phyloP scores from a whole-genome alignment of 2,888 invertebrate genomes.

The Cryptophagus acutangulus region DNA sequence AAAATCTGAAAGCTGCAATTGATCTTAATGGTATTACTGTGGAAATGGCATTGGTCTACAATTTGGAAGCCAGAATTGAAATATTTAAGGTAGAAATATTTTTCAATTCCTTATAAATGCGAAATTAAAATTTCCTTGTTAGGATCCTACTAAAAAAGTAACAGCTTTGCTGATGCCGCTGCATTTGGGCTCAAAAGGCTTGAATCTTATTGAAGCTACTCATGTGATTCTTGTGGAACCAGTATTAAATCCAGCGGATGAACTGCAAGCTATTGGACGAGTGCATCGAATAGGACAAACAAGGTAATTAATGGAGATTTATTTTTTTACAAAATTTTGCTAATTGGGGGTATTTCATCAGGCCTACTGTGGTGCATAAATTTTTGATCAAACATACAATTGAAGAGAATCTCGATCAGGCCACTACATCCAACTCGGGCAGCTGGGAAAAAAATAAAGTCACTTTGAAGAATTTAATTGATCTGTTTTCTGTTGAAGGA shows the following conservation, averaged over 20 bases:
- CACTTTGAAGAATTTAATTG: slow-evolving; percentile 45
- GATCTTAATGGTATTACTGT: slow-evolving; percentile 50
- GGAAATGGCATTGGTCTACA: slow-evolving; percentile 26
- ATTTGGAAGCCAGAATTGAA: slow-evolving; percentile 41
- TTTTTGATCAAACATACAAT: slow-evolving; percentile 65
- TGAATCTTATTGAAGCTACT: slow-evolving; percentile 74
- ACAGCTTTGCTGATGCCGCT: slow-evolving; percentile 64
- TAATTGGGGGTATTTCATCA: too few relatives aligned
- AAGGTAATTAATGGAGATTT: slow-evolving; percentile 46
- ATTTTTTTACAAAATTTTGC: background rate
- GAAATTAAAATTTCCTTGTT: too few relatives aligned
- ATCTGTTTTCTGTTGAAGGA: slow-evolving; percentile 42
- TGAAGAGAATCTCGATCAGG: slow-evolving; percentile 61
- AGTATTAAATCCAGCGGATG: slow-evolving; percentile 65
- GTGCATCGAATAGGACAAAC: slow-evolving; percentile 77
- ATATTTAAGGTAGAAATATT: slow-evolving; percentile 48
- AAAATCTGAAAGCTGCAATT: slow-evolving; percentile 53
- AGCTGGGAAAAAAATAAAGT: slow-evolving; percentile 48
- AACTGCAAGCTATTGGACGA: slow-evolving; percentile 72
- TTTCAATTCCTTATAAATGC: too few relatives aligned
- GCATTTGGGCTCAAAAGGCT: slow-evolving; percentile 66
- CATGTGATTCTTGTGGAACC: slow-evolving; percentile 74
- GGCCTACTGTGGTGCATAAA: slow-evolving; percentile 64
- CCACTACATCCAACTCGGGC: slow-evolving; percentile 45
- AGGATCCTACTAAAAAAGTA: slow-evolving; percentile 46